These are phyloP conservation scores for Fragariocoptes setiger DNA, from an alignment of 1,140 invertebrate species.

Conservation along the genomic window DNA sequence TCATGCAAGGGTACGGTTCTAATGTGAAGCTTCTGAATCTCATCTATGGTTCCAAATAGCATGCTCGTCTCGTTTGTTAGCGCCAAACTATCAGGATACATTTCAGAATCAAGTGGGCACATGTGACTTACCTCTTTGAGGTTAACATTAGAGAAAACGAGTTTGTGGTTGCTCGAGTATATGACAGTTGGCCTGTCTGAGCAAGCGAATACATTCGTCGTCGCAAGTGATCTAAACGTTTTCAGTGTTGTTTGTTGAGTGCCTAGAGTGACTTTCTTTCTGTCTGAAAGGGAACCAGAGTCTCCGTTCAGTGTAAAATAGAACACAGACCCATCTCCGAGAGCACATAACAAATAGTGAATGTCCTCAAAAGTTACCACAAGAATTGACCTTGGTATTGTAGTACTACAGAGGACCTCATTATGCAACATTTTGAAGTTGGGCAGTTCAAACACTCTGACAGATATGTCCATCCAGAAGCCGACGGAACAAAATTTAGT, in stretches of 20 bases:
- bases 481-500: slow-evolving; percentile 52
- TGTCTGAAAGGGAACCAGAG: slow-evolving; percentile 36
- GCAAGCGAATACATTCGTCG: slow-evolving; percentile 91
- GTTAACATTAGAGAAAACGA: slow-evolving; percentile 97
- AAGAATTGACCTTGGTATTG: slow-evolving; percentile 73
- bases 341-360: slow-evolving; percentile 58
- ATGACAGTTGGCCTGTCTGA: slow-evolving; percentile 93
- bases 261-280: slow-evolving; percentile 70
- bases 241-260: slow-evolving; percentile 78
- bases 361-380: slow-evolving; percentile 65
- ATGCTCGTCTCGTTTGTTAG: slow-evolving; percentile 68
- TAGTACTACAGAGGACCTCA: slow-evolving; percentile 65
- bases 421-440: slow-evolving; percentile 19
- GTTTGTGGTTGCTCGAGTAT: slow-evolving; percentile 90
- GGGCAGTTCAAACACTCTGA: slow-evolving; percentile 16
- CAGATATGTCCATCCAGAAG: slow-evolving; percentile 87
- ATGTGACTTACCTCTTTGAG: slow-evolving; percentile 90
- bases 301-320: slow-evolving; percentile 56
- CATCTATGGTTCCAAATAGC: slow-evolving; percentile 90
- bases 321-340: slow-evolving; percentile 89
- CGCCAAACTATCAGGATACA: slow-evolving; percentile 75
- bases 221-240: slow-evolving; percentile 62
- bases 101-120: slow-evolving; percentile 77
- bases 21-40: slow-evolving; percentile 91
- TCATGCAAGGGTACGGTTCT: slow-evolving; percentile 72